A percentile compares a stretch with the other conserved stretches of the same genome.
phyloP scores from a whole-genome alignment of 2,113 vertebrate genomes.

The Syrmaticus mikado region DNA sequence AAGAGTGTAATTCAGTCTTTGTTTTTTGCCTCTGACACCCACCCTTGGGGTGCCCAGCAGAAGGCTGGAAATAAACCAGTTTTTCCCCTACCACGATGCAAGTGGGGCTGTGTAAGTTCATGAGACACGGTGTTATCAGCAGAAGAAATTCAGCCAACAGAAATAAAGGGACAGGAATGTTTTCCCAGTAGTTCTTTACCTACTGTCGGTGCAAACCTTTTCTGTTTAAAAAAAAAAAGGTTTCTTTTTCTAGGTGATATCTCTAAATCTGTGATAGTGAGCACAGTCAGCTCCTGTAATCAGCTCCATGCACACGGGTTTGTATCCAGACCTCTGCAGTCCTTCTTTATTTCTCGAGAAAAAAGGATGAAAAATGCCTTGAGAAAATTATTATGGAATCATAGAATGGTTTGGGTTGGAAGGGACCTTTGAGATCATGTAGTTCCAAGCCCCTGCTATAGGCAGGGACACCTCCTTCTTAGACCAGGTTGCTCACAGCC shows the following conservation, averaged over 20 bases:
- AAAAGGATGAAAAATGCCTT: background rate
- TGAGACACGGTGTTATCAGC: background rate
- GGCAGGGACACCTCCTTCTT: too few relatives aligned
- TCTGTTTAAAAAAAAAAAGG: accelerated
- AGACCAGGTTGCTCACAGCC: too few relatives aligned
- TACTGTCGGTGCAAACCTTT: background rate
- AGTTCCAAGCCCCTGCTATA: too few relatives aligned
- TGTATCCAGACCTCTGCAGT: background rate
- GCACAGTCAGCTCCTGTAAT: background rate
- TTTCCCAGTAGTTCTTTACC: accelerated
- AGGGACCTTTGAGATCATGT: too few relatives aligned
- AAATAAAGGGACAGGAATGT: background rate
- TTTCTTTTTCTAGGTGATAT: background rate
- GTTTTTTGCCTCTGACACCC: accelerated
- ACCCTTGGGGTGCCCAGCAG: accelerated
- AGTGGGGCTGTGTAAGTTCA: accelerated
- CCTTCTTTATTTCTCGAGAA: background rate
- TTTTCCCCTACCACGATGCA: too few relatives aligned
- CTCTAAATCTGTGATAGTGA: background rate
- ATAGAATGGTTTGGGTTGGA: too few relatives aligned
- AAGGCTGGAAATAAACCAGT: background rate
- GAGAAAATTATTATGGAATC: background rate
- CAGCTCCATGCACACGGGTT: background rate
- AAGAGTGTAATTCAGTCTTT: accelerated
- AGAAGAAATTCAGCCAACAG: background rate